Percentiles rank a stretch among this genome's conserved stretches.
phyloP scores from a whole-genome alignment of 2,797 vertebrate genomes.

The Masticophis lateralis region DNA sequence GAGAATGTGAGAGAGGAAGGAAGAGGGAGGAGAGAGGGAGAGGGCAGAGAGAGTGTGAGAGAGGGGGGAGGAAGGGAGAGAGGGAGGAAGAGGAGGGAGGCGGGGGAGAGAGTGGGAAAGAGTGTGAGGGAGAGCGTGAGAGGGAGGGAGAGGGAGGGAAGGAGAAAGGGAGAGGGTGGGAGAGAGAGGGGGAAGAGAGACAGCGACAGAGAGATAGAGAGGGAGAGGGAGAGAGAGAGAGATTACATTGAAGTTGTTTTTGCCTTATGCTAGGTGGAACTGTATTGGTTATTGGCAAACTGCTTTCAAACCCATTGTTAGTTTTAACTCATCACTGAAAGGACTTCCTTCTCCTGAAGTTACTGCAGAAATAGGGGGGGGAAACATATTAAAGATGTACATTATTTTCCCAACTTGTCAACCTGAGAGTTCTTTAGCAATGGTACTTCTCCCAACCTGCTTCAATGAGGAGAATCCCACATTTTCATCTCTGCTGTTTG shows the following conservation, averaged over 20 bases:
- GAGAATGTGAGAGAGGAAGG: no score
- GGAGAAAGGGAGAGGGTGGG: no score
- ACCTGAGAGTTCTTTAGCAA: neutral
- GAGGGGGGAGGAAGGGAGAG: no score
- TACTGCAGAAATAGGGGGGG: neutral
- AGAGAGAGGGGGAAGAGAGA: no score
- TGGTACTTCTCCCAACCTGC: neutral
- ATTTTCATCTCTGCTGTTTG: neutral
- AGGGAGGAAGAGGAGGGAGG: no score
- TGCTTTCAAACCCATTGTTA: neutral
- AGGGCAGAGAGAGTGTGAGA: no score
- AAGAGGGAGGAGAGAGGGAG: no score
- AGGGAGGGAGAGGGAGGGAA: no score
- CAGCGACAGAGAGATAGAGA: no score
- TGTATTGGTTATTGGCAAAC: neutral
- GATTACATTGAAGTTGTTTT: neutral
- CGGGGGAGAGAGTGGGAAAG: no score
- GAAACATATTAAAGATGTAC: neutral
- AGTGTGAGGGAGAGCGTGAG: no score
- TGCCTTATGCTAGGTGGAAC: neutral
- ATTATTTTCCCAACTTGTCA: neutral
- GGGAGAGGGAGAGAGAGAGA: neutral
- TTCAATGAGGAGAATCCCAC: neutral
- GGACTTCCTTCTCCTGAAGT: neutral
- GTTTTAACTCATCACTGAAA: neutral